phyloP scores from a whole-genome alignment of 2,113 vertebrate species.

The Nipponia nippon region DNA sequence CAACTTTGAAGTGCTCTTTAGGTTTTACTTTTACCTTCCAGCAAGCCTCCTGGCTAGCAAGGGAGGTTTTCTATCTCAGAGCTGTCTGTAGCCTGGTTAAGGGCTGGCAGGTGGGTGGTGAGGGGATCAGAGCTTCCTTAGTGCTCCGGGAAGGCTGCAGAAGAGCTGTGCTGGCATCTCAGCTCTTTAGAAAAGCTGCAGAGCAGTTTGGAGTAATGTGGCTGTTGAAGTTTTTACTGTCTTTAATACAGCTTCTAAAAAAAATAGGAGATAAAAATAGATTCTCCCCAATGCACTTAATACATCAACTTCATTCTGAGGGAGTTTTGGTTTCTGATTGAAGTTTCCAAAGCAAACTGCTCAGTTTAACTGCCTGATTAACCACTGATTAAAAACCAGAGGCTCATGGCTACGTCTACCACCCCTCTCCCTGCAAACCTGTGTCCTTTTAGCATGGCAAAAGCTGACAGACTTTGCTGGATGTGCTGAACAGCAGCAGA shows the following conservation, averaged over 20 bases:
- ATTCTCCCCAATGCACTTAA: neutral
- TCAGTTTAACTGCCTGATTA: neutral
- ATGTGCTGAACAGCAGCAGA: neutral
- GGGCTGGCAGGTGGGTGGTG: neutral
- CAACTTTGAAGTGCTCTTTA: neutral
- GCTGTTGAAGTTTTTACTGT: neutral
- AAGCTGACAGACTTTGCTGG: neutral
- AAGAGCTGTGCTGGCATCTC: neutral
- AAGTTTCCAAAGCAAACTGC: neutral
- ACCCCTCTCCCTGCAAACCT: neutral
- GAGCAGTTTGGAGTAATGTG: neutral
- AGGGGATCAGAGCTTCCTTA: neutral
- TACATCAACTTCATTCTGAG: neutral
- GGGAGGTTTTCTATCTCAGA: neutral
- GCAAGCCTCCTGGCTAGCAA: neutral
- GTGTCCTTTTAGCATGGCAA: neutral
- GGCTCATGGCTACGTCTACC: neutral
- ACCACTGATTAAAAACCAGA: neutral
- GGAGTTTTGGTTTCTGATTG: neutral
- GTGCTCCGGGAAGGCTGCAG: neutral
- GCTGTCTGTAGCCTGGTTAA: neutral
- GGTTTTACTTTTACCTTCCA: neutral
- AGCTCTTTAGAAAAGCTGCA: neutral
- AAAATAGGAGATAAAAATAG: neutral
- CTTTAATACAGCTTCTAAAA: neutral